Evolutionary conservation across 2,888 invertebrate genomes (phyloP), one percentile per base, ranked within the genome.

Genomic region (Tenthredo livida): DNA sequence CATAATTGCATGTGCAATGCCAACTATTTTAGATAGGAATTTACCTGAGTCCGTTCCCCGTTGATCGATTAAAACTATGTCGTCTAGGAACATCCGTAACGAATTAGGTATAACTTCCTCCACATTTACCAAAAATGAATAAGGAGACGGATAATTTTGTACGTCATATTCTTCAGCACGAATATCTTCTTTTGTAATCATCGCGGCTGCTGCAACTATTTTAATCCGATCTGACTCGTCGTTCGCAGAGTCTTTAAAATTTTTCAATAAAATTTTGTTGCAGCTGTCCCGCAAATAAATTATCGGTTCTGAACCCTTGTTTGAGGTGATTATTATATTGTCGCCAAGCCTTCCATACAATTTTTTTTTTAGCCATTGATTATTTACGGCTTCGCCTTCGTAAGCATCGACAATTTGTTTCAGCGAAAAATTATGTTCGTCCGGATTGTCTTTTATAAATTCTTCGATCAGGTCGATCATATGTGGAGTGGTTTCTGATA

Each of bases 221-320:
- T 85, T 61, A 37, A 86, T 65, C 29, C 85, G 67, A 73, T 87
- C 86, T 85, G 78, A 80, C 58, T 87, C 75, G 12, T 37, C 73
- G 29, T 85, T 86, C 47, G 85, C 84, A 17, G 47, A 75, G 9
- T 86, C 61, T 73, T 87, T 87, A 85, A 85, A 87, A 37, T 43
- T 21, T 70, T 87, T 65, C 7, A 85, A 29, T 21, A 87, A 86
- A 61, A 88, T 65, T 85, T 88, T 85, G 84, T 85, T 84, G 29
- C 85, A 86, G 37, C 85, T 86, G 72, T 87, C 86, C 47, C 83
- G 85, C 50, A 89, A 87, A 84, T 87, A 87, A 80, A 89, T 82
- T 47, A 87, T 75, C 6, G 65, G 50, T 21, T 37, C 61, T 2
- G 33, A 7, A 67, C 82, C 67, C n/a, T 50, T 12, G 65, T 54